Evolutionary conservation across 2,113 vertebrate species (phyloP).

Genomic region (Bothrops jararaca): DNA sequence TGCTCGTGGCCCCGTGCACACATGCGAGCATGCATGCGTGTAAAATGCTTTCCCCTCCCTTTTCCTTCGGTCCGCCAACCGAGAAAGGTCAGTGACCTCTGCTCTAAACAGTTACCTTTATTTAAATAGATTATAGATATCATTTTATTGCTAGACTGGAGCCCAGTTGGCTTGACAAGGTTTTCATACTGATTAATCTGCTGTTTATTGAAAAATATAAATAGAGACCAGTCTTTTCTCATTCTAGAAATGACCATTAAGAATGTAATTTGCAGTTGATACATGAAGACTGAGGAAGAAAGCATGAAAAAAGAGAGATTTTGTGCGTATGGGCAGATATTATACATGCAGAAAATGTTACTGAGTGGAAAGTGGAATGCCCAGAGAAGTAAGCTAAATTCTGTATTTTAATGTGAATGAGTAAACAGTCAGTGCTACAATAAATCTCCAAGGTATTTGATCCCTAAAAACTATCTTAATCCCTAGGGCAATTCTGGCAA

Average conservation of each 20-base stretch:
- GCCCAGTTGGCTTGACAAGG: neutral
- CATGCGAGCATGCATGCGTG: no score
- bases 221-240: neutral
- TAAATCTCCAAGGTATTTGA: slow-evolving; percentile 73
- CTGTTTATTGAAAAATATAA: neutral
- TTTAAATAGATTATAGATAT: neutral
- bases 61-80: no score
- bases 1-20: no score
- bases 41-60: no score
- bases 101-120: neutral
- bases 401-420: slow-evolving; percentile 64
- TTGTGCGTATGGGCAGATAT: neutral
- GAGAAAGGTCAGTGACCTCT: no score
- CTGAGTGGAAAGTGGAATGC: slow-evolving; percentile 12
- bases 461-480: slow-evolving; percentile 77
- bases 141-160: neutral
- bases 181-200: neutral
- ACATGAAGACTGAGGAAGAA: neutral
- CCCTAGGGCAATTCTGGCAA: slow-evolving; percentile 75
- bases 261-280: neutral
- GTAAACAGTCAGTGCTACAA: slow-evolving; percentile 69
- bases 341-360: neutral
- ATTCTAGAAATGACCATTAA: neutral
- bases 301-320: neutral
- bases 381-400: slow-evolving; percentile 51